Percentiles rank a stretch among this genome's conserved stretches.
phyloP scores from a whole-genome alignment of 2,113 vertebrate species.

The Pteropus alecto region DNA sequence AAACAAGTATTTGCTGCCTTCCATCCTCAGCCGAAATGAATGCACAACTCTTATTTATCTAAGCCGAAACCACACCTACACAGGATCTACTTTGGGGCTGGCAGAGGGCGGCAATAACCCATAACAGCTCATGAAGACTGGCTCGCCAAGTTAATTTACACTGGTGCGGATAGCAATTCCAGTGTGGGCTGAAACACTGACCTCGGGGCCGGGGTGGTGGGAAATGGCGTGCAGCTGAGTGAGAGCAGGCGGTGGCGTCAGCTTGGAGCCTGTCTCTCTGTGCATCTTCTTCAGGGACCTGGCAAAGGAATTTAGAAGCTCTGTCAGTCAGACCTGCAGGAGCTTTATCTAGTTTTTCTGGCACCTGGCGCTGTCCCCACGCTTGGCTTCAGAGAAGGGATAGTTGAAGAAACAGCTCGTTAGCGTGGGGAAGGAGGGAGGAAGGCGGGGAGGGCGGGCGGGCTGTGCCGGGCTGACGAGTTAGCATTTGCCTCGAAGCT shows the following conservation, averaged over 20 bases:
- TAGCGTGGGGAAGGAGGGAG: background rate
- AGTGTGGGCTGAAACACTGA: background rate
- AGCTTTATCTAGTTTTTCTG: background rate
- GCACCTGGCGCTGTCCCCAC: background rate
- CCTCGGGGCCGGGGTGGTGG: background rate
- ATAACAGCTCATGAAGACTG: background rate
- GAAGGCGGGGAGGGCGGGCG: too few species aligned
- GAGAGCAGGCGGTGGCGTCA: background rate
- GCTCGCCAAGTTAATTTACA: slow-evolving; percentile 47
- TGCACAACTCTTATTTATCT: slow-evolving; percentile 48
- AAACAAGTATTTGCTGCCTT: slow-evolving; percentile 14
- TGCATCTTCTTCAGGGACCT: background rate
- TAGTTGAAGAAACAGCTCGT: background rate
- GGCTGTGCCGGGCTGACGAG: background rate
- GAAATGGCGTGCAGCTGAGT: background rate
- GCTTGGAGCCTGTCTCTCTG: background rate
- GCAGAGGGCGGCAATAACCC: slow-evolving; percentile 43
- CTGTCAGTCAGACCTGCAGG: background rate
- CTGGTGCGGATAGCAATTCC: background rate
- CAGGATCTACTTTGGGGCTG: slow-evolving; percentile 64
- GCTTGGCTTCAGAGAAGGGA: background rate
- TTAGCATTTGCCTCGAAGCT: background rate
- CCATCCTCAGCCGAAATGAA: slow-evolving; percentile 9
- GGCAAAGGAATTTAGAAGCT: background rate
- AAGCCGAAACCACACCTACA: slow-evolving; percentile 55